phyloP scores from a whole-genome alignment of 2,113 vertebrate genomes.

The Trogon surrucura region DNA sequence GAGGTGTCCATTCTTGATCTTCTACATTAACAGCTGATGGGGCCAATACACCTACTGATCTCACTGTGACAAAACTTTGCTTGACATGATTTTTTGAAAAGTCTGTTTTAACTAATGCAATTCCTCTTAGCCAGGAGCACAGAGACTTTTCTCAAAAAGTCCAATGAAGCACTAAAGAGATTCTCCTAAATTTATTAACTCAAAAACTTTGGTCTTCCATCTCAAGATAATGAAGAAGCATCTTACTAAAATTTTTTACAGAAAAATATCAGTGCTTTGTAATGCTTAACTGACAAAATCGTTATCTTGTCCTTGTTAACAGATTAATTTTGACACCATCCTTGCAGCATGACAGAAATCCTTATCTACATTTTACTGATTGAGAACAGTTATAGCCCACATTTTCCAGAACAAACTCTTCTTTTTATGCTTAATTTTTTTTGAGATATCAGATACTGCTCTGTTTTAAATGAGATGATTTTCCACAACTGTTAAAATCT shows the following conservation, averaged over 20 bases:
- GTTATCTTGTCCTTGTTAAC: neutral
- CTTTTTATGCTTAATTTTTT: neutral
- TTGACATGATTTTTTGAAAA: neutral
- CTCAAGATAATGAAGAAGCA: neutral
- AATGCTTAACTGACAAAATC: constrained; percentile 9
- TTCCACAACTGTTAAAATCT: neutral
- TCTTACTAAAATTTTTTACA: neutral
- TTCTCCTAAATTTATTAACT: neutral
- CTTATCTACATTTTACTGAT: constrained; percentile 6
- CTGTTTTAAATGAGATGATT: neutral
- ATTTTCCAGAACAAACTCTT: neutral
- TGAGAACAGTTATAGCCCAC: neutral
- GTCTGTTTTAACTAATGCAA: neutral
- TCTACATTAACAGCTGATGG: neutral
- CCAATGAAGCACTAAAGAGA: neutral
- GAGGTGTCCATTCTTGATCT: neutral
- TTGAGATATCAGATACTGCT: neutral
- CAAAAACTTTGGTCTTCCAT: neutral
- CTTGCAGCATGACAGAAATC: neutral
- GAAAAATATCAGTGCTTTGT: neutral
- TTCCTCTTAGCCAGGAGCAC: neutral
- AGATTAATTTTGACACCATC: constrained; percentile 12
- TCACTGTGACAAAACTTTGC: neutral
- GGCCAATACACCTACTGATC: neutral
- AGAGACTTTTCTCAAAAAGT: neutral